Evolutionary conservation across 2,888 invertebrate species (phyloP).

Genomic region (Zaprionus lineosus): DNA sequence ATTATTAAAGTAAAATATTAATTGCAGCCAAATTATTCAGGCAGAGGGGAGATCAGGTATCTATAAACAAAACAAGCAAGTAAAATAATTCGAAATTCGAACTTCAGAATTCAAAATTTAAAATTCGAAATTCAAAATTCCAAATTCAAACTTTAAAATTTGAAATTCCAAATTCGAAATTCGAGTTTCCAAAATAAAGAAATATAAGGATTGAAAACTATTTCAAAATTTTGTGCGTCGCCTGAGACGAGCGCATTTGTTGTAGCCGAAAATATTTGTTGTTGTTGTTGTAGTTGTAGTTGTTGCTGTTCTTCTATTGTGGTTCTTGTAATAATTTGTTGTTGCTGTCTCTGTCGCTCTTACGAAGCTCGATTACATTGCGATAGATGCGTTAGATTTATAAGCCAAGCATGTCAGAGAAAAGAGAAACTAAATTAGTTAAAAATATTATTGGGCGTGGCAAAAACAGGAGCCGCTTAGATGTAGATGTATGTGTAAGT

Average conservation of each 20-base stretch:
- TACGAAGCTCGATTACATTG: conserved; percentile 63
- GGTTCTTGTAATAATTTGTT: conserved; percentile 12
- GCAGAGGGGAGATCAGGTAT: conserved; percentile 65
- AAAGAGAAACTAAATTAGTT: conserved; percentile 81
- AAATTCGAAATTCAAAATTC: no score
- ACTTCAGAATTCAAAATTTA: no score
- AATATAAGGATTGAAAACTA: conserved; percentile 54
- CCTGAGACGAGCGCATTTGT: conserved; percentile 39
- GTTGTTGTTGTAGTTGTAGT: conserved; percentile 18
- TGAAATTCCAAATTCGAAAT: no score
- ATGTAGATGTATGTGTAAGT: conserved; percentile 14
- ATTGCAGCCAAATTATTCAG: conserved; percentile 62
- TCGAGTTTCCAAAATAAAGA: conserved; percentile 44
- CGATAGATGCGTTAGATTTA: conserved; percentile 71
- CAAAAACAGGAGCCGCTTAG: conserved; percentile 11
- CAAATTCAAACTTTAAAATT: no score
- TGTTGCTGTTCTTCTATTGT: conserved; percentile 20
- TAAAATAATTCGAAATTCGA: conserved; percentile 42
- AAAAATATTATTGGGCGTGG: conserved; percentile 65
- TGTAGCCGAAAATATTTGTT: conserved; percentile 61
- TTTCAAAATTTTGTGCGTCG: conserved; percentile 70
- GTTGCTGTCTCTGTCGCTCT: conserved; percentile 20
- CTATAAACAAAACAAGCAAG: conserved; percentile 32
- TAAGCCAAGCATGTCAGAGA: conserved; percentile 81
- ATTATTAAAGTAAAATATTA: conserved; percentile 61